phyloP scores from a whole-genome alignment of 2,888 invertebrate species.

The Agelastica alni region DNA sequence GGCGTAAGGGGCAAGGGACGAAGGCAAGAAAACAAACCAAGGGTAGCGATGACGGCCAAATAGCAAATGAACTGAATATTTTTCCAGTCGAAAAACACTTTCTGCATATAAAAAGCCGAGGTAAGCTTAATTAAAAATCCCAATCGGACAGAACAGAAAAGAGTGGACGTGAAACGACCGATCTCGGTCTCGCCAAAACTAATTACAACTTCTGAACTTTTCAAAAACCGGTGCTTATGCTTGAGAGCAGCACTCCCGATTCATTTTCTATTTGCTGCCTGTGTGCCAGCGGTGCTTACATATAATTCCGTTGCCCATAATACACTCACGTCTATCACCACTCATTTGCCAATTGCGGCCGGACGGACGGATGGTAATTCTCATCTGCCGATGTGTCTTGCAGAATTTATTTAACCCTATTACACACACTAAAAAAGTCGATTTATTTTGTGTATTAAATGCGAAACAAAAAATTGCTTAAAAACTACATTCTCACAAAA shows the following conservation, averaged over 20 bases:
- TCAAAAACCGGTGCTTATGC: slow-evolving; percentile 49
- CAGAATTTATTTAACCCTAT: too few species aligned
- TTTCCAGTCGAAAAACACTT: slow-evolving; percentile 56
- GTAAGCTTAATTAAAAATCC: slow-evolving; percentile 57
- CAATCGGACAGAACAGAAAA: slow-evolving; percentile 49
- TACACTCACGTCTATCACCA: slow-evolving; percentile 14
- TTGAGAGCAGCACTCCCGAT: slow-evolving; percentile 46
- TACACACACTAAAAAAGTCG: too few species aligned
- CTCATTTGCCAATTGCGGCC: slow-evolving; percentile 10
- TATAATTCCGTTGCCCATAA: slow-evolving; percentile 2
- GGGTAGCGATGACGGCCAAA: slow-evolving; percentile 50
- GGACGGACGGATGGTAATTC: slow-evolving; percentile 6
- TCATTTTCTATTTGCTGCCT: slow-evolving; percentile 31
- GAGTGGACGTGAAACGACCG: slow-evolving; percentile 50
- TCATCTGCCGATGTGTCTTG: slow-evolving; percentile 8
- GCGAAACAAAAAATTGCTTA: too few species aligned
- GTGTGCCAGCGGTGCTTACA: slow-evolving; percentile 3
- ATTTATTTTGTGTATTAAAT: too few species aligned
- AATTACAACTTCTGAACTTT: slow-evolving; percentile 55
- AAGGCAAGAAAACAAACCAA: slow-evolving; percentile 52
- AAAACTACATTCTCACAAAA: too few species aligned
- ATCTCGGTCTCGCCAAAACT: slow-evolving; percentile 47
- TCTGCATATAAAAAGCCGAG: slow-evolving; percentile 54
- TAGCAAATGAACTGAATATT: slow-evolving; percentile 56
- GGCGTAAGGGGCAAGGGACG: slow-evolving; percentile 7